phyloP scores from a whole-genome alignment of 2,113 vertebrate species.

The Chaenogobius annularis region DNA sequence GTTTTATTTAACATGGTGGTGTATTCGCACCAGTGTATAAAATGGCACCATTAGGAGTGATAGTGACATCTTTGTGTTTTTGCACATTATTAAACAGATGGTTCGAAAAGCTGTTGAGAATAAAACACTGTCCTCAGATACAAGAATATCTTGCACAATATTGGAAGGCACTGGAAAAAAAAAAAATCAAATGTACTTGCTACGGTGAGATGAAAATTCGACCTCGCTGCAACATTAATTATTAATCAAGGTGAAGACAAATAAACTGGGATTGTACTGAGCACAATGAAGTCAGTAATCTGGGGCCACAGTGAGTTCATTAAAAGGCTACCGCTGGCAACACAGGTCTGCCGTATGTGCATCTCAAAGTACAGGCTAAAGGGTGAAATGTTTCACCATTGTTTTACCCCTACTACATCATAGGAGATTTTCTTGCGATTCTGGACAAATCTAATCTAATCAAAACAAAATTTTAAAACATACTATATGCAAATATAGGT shows the following conservation, averaged over 20 bases:
- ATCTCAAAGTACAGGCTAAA: background rate
- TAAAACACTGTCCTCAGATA: background rate
- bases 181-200: background rate
- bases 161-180: background rate
- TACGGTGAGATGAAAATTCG: conserved; percentile 20
- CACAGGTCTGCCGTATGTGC: background rate
- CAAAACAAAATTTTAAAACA: background rate
- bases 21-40: conserved; percentile 21
- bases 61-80: conserved; percentile 12
- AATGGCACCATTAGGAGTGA: conserved; percentile 13
- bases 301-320: conserved; percentile 36
- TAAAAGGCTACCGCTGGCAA: conserved; percentile 50
- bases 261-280: conserved; percentile 13
- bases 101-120: conserved; percentile 4
- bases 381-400: background rate
- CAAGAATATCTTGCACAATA: background rate
- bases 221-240: conserved; percentile 23
- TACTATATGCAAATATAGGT: background rate
- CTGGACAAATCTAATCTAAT: background rate
- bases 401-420: background rate
- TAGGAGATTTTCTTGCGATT: background rate
- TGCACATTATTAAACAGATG: conserved; percentile 17
- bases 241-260: conserved; percentile 32
- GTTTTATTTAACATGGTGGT: background rate
- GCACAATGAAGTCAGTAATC: conserved; percentile 30